Conservation (phyloP, 2,113 vertebrate species). For the Ailurus styani region DNA sequence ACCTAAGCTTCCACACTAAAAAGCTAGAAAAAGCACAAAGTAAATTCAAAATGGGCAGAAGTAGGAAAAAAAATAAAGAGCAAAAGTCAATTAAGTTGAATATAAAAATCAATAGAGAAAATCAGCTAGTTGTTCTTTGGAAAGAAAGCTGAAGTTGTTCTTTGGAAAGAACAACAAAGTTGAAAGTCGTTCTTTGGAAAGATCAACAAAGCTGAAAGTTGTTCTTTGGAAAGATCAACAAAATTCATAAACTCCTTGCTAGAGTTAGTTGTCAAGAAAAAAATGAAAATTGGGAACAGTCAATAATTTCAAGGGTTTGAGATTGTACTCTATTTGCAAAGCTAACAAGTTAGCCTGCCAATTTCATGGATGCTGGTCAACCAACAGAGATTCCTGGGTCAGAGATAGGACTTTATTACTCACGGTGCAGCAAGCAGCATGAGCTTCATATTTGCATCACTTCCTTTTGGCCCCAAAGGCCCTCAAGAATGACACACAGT, state of each 20-base stretch:
- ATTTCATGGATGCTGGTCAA: background rate
- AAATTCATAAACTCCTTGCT: background rate
- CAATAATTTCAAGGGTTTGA: background rate
- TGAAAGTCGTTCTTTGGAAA: background rate
- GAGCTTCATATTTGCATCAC: background rate
- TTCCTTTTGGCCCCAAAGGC: background rate
- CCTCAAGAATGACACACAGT: background rate
- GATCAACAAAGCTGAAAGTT: background rate
- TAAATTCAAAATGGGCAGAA: background rate
- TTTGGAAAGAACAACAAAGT: background rate
- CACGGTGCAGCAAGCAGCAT: background rate
- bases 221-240: background rate
- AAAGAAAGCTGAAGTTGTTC: background rate
- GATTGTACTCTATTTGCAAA: background rate
- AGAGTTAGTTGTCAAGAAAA: background rate
- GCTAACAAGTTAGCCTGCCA: background rate
- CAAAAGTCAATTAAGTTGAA: background rate
- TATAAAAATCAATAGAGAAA: background rate
- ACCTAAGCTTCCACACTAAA: background rate
- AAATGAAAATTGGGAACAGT: background rate
- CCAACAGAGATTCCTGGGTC: background rate
- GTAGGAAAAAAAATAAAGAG: background rate
- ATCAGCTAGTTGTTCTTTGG: background rate
- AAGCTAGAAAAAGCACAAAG: background rate
- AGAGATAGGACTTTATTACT: background rate